Base-by-base conservation (phyloP, 2,113 vertebrate genomes). In the Gnathonemus longibarbis region DNA sequence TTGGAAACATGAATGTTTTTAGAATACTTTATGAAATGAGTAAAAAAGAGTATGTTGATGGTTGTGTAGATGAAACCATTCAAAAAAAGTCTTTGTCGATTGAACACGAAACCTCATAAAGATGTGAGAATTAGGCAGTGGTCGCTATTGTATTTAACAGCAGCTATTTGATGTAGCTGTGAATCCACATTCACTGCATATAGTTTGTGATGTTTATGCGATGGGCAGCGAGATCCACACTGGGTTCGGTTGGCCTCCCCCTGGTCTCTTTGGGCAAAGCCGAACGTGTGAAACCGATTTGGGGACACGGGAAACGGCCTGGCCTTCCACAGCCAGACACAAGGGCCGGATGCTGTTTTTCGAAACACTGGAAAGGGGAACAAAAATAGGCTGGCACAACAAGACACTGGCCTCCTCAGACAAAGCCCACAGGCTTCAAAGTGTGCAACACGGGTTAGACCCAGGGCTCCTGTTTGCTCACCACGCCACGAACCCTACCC, bases 401-500 rank as follows among this genome's bases (percentile, higher is more conserved):
- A 58, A 83, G 84, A 80, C 66, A 66, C 19, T 0, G 85, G 85
- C 88, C 85, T 84, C 21, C 19, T 19, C 48, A 53, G 85, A 90
- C 39, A 56, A 80, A 88, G 53, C 48, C 74, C 31, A 17, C 56
- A 66, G 50, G 89, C 90, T 88, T 90, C 87, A 27, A 84, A 83
- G 84, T 39, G 49, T 0, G 56, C 74, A 15, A 88, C 49, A 87
- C 45, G 80, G 91, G 91, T 90, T 89, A 91, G 89, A 42, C 80
- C 93, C 92, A 90, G 91, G 91, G 90, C 91, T 92, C 93, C 92
- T 93, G 92, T 93, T 94, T 94, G 93, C 93, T 94, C 93, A 93
- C 52, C 89, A 92, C 90, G 92, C 94, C 91, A 92, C 95, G 93
- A 94, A 94, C 95, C 95, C 94, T 94, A 93, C 93, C 94, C 94